phyloP scores from a whole-genome alignment of 2,888 invertebrate genomes.

The Timema podura region DNA sequence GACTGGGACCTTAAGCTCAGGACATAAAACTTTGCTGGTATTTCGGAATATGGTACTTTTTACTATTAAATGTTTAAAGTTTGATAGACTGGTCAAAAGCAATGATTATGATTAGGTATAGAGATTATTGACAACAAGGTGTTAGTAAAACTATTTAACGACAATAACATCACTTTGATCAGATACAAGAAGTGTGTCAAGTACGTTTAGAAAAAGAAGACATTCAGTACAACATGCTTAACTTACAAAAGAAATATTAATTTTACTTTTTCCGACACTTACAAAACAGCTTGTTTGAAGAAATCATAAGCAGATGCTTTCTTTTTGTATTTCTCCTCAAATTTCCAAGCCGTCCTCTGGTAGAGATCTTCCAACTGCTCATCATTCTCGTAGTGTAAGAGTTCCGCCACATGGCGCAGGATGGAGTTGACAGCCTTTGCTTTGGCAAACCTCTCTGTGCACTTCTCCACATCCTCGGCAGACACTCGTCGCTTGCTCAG shows the following conservation, averaged over 20 bases:
- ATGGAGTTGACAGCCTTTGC: conserved; percentile 98
- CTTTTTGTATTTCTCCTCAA: conserved; percentile 94
- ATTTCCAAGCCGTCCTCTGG: conserved; percentile 95
- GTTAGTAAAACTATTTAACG: no score
- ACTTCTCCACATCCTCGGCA: conserved; percentile 95
- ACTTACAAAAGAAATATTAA: not conserved
- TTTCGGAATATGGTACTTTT: no score
- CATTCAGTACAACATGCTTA: not conserved
- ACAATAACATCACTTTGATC: no score
- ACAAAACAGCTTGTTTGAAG: conserved; percentile 97
- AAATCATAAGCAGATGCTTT: conserved; percentile 96
- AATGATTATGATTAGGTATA: no score
- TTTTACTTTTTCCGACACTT: conserved; percentile 43
- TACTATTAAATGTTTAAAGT: no score
- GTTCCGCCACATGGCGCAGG: conserved; percentile 93
- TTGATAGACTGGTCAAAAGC: no score
- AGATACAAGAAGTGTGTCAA: no score
- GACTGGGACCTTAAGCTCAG: no score
- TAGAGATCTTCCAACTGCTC: conserved; percentile 94
- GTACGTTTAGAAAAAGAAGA: no score
- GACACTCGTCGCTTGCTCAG: conserved; percentile 98
- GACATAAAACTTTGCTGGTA: no score
- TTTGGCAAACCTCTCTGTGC: conserved; percentile 97
- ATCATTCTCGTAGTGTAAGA: conserved; percentile 85
- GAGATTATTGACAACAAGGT: no score